Conservation (phyloP, 2,113 vertebrate genomes). For the Atractosteus spatula region DNA sequence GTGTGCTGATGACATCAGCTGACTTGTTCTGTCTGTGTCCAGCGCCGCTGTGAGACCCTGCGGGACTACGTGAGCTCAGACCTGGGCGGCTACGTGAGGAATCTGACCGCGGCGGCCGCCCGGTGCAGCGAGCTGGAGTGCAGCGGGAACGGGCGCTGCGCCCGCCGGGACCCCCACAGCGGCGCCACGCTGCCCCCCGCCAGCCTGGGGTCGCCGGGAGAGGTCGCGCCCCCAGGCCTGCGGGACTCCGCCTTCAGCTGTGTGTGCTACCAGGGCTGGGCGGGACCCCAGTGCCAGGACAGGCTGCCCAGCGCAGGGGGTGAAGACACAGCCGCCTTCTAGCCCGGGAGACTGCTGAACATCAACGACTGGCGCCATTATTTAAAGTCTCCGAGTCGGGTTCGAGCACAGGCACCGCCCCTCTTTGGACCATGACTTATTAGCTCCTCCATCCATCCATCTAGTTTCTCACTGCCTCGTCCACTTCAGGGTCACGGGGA, state of each 20-base stretch:
- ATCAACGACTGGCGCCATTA: no score
- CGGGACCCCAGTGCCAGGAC: constrained; percentile 55
- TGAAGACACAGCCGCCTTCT: no score
- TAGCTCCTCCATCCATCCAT: no score
- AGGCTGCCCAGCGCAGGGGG: not conserved
- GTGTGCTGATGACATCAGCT: no score
- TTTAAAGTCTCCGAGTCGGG: no score
- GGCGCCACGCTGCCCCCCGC: constrained; percentile 51
- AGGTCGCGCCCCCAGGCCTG: constrained; percentile 10
- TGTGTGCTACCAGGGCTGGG: constrained; percentile 75
- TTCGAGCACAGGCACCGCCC: no score
- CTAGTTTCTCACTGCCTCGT: no score
- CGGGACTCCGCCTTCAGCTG: constrained; percentile 60
- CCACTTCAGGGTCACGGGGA: no score
- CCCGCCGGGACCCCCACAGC: constrained; percentile 46
- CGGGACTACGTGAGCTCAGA: constrained; percentile 63
- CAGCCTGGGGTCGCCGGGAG: not conserved
- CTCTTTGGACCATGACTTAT: no score
- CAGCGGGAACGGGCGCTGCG: constrained; percentile 70
- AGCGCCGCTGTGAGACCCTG: constrained; percentile 76
- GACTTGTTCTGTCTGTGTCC: not conserved
- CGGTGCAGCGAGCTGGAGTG: constrained; percentile 69
- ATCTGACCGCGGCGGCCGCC: constrained; percentile 56
- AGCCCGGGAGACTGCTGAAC: no score
- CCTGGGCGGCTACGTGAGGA: constrained; percentile 73